phyloP scores from a whole-genome alignment of 2,888 invertebrate species.

The Cephus pygmeus region DNA sequence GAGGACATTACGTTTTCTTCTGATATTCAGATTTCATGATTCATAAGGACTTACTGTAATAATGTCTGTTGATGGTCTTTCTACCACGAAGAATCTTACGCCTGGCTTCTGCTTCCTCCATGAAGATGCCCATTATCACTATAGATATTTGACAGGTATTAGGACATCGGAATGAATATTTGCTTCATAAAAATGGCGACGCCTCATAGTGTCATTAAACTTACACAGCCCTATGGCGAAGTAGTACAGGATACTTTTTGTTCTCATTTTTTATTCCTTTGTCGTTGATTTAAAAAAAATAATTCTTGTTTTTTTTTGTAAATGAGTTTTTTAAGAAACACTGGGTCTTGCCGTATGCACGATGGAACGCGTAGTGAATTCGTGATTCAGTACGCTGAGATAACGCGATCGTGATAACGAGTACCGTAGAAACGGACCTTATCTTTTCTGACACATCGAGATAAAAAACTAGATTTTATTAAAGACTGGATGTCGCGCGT shows the following conservation, averaged over 20 bases:
- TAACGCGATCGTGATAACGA: constrained; percentile 44
- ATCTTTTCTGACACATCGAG: constrained; percentile 46
- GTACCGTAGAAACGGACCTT: constrained; percentile 34
- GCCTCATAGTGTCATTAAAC: constrained; percentile 26
- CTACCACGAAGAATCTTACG: constrained; percentile 83
- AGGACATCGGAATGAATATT: neutral
- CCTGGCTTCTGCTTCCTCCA: constrained; percentile 80
- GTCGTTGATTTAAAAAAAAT: neutral
- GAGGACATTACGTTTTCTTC: constrained; percentile 1
- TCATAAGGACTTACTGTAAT: constrained; percentile 76
- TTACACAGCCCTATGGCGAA: constrained; percentile 56
- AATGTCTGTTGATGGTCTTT: constrained; percentile 80
- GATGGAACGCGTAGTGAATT: constrained; percentile 23
- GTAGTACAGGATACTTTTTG: constrained; percentile 50
- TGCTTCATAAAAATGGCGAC: neutral
- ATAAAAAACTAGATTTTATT: constrained; percentile 36
- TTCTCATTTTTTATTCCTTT: constrained; percentile 34
- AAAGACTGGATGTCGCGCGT: neutral
- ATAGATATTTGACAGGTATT: constrained; percentile 46
- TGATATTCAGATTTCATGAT: constrained; percentile 10
- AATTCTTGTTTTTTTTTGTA: neutral
- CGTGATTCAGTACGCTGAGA: constrained; percentile 57
- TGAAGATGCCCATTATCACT: constrained; percentile 77
- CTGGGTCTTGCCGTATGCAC: constrained; percentile 7
- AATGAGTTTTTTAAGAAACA: neutral